phyloP scores from a whole-genome alignment of 2,888 invertebrate genomes.

The Phortica okadai region DNA sequence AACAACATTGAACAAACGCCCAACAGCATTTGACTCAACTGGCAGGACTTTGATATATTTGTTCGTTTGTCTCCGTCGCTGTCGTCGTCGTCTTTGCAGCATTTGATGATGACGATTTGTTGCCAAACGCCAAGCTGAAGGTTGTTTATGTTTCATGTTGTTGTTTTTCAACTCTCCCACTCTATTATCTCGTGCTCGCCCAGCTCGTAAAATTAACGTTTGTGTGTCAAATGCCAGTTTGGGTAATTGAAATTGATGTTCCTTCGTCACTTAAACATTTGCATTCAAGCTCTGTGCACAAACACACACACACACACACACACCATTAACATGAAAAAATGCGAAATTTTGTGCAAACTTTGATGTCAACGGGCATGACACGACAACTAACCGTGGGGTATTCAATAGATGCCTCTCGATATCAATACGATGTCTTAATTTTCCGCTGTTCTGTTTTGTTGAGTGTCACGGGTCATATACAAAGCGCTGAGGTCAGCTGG shows the following conservation, averaged over 20 bases:
- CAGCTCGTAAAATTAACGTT: conserved; percentile 67
- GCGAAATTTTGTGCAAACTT: neutral
- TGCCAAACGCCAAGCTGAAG: neutral
- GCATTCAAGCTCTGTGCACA: conserved; percentile 20
- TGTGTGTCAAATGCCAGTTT: conserved; percentile 67
- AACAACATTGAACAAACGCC: conserved; percentile 33
- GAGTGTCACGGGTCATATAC: too few relatives aligned
- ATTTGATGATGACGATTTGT: conserved; percentile 46
- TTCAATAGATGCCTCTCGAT: too few relatives aligned
- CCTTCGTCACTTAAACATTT: conserved; percentile 51
- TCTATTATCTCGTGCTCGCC: conserved; percentile 51
- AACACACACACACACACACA: conserved; percentile 12
- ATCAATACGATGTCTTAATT: too few relatives aligned
- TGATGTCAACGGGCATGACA: neutral
- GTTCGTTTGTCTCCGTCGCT: neutral
- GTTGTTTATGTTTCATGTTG: neutral
- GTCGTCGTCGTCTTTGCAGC: conserved; percentile 24
- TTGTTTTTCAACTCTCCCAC: neutral
- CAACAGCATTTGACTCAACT: conserved; percentile 1
- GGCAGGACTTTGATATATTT: conserved; percentile 19
- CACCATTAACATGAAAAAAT: conserved; percentile 1
- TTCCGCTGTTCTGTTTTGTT: too few relatives aligned
- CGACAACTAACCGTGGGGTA: too few relatives aligned
- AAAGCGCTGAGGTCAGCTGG: too few relatives aligned
- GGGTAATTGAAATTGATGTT: conserved; percentile 69